Evolutionary conservation across 2,888 invertebrate genomes (phyloP), one percentile per base, ranked within the genome.

Genomic region (Acanthosepion pharaonis): DNA sequence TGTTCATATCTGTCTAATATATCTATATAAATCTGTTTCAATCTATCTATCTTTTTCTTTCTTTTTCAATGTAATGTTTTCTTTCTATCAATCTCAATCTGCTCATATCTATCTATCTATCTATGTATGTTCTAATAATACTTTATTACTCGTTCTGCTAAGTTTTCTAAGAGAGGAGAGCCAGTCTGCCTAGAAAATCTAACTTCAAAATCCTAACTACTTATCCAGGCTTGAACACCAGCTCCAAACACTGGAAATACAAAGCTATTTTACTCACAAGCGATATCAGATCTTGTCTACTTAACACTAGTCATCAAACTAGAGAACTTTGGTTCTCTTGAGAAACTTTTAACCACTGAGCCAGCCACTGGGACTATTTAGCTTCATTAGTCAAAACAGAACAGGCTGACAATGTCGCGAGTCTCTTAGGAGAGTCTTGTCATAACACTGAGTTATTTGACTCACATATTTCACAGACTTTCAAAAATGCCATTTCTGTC

Each of bases 371-470:
- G 78, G 78, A 33, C 78, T 78, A 9, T 78, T 78, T 78, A 78
- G n/a, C 78, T n/a, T n/a, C 78, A 78, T 78, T 78, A 78, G 78
- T 78, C 78, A 78, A n/a, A 78, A 78, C n/a, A 78, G 78, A 64
- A 64, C 64, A 23, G 64, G 4, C 25, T 64, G 64, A 78, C 78
- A 33, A 78, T 78, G 78, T 78, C n/a, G 33, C 33, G n/a, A 78
- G 78, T 78, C 78, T 78, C 78, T 78, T n/a, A 78, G n/a, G 78
- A 78, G 78, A 33, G n/a, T 33, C 78, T 78, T 78, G 78, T 78
- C 78, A 78, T n/a, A 78, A 78, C 78, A 78, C 78, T 1, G 15
- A 78, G n/a, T 78, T 78, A 33, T 78, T 78, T 78, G 11, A 78
- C 78, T 78, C 33, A 78, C n/a, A 78, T 78, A 78, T 78, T 78